A percentile compares a stretch with the other conserved stretches of the same genome.
phyloP scores from a whole-genome alignment of 1,140 invertebrate genomes.

The Chymomyza costata region DNA sequence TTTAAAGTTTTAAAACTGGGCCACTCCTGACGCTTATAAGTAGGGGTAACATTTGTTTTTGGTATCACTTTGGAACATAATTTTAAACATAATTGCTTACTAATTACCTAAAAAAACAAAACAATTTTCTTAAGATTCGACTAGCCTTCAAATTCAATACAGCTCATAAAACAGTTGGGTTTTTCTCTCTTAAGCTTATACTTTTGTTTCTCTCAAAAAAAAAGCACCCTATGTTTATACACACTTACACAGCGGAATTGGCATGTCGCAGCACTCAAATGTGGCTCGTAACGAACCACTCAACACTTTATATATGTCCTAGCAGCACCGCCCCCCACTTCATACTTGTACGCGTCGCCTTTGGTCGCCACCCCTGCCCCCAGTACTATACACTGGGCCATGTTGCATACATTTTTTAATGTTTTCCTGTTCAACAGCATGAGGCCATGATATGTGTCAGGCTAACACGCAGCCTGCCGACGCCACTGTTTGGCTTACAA shows the following conservation, averaged over 20 bases:
- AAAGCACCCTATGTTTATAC: slow-evolving; percentile 1
- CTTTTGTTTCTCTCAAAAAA: too few species aligned
- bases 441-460: slow-evolving; percentile 48
- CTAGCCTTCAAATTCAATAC: too few species aligned
- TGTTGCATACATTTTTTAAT: slow-evolving; percentile 58
- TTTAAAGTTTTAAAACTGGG: too few species aligned
- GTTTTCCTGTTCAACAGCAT: slow-evolving; percentile 39
- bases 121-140: too few species aligned
- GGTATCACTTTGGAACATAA: too few species aligned
- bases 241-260: slow-evolving; percentile 1
- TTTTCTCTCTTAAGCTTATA: too few species aligned
- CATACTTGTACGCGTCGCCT: not conserved
- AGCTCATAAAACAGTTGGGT: too few species aligned
- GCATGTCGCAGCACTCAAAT: slow-evolving; percentile 1
- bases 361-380: slow-evolving; percentile 1
- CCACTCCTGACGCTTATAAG: too few species aligned
- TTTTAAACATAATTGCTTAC: too few species aligned
- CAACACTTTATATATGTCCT: slow-evolving; percentile 35
- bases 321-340: slow-evolving; percentile 2
- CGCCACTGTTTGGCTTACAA: not conserved
- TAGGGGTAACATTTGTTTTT: too few species aligned
- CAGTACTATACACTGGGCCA: slow-evolving; percentile 24
- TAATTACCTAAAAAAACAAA: too few species aligned
- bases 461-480: slow-evolving; percentile 19
- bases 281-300: slow-evolving; percentile 37